Evolutionary conservation across 2,888 invertebrate species (phyloP).

Genomic region (Cheilosia vernalis): DNA sequence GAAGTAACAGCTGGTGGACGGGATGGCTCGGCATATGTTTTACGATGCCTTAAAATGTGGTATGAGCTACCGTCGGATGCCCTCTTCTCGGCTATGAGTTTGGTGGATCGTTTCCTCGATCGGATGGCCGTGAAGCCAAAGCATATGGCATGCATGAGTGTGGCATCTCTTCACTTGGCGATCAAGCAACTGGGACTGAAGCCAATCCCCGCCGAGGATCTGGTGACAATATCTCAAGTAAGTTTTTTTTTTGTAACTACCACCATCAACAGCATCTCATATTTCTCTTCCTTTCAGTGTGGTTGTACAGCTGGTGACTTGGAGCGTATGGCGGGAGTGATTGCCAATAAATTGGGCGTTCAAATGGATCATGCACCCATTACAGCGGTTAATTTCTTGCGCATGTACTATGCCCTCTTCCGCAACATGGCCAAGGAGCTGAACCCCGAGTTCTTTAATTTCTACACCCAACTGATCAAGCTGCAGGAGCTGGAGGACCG

Average conservation of each 20-base stretch:
- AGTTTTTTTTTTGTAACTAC: slow-evolving; percentile 15
- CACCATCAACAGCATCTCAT: slow-evolving; percentile 13
- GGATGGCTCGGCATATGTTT: slow-evolving; percentile 91
- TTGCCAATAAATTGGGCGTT: slow-evolving; percentile 90
- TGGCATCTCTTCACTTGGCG: slow-evolving; percentile 93
- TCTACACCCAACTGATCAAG: slow-evolving; percentile 85
- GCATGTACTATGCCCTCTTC: slow-evolving; percentile 87
- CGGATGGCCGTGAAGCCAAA: slow-evolving; percentile 92
- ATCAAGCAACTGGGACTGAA: slow-evolving; percentile 87
- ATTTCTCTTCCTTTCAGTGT: slow-evolving; percentile 86
- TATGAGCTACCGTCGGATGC: slow-evolving; percentile 92
- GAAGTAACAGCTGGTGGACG: slow-evolving; percentile 91
- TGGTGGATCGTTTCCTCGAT: slow-evolving; percentile 92
- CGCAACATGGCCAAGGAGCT: slow-evolving; percentile 85
- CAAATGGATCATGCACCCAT: slow-evolving; percentile 85
- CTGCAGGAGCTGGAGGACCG: slow-evolving; percentile 87
- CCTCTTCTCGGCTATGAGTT: slow-evolving; percentile 90
- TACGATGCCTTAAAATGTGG: slow-evolving; percentile 93
- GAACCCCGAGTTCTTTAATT: slow-evolving; percentile 84
- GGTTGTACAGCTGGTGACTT: slow-evolving; percentile 94
- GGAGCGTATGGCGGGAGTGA: slow-evolving; percentile 92
- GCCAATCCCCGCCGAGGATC: slow-evolving; percentile 87
- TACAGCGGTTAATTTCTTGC: slow-evolving; percentile 88
- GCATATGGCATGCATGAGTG: slow-evolving; percentile 94
- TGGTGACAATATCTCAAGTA: slow-evolving; percentile 86